Percentiles rank a stretch among this genome's conserved stretches.
Conservation (phyloP, 2,797 vertebrate genomes). For the Falco biarmicus region DNA sequence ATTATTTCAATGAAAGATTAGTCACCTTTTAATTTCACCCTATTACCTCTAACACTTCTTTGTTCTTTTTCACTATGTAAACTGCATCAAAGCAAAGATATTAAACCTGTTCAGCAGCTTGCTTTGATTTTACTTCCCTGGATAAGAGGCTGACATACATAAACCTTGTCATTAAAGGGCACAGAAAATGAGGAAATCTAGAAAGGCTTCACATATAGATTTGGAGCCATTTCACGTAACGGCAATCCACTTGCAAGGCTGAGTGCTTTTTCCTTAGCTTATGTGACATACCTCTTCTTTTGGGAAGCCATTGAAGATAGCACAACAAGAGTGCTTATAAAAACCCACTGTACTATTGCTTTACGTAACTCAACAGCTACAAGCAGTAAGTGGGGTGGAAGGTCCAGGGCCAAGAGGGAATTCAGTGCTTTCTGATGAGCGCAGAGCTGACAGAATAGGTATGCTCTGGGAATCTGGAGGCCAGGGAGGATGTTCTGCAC, state of each 20-base stretch:
- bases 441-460: neutral
- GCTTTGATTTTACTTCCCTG: conserved; percentile 15
- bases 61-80: neutral
- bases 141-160: neutral
- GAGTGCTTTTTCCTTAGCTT: neutral
- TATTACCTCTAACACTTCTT: neutral
- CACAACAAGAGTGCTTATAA: neutral
- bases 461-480: neutral
- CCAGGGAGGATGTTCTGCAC: neutral
- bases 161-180: conserved; percentile 1
- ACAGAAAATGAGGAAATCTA: neutral
- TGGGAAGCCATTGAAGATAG: neutral
- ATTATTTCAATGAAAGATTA: neutral
- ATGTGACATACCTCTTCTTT: neutral
- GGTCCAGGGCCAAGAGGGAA: neutral
- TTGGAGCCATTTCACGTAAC: neutral
- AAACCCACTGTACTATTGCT: neutral
- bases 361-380: neutral
- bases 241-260: neutral
- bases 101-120: neutral
- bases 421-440: neutral
- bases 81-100: neutral
- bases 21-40: neutral
- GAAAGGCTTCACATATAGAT: neutral
- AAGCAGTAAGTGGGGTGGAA: neutral